Percentiles rank a stretch among this genome's conserved stretches.
Evolutionary conservation across 2,888 invertebrate genomes (phyloP).

Genomic region (Xanthia icteritia): DNA sequence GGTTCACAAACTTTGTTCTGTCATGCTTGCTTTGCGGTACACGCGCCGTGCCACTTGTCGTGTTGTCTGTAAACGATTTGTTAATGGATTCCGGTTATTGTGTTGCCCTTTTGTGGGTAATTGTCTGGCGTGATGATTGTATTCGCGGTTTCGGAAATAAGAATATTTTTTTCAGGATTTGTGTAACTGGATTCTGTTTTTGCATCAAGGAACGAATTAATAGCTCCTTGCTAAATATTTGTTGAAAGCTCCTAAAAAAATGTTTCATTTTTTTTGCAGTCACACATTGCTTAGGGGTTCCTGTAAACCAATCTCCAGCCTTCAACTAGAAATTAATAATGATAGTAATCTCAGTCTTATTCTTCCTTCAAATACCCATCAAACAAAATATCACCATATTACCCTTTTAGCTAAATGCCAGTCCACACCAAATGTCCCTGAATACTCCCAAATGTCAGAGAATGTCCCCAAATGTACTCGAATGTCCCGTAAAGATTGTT

Average conservation of each 20-base stretch:
- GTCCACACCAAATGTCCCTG: constrained; percentile 26
- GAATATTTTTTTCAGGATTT: constrained; percentile 18
- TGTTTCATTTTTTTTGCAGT: neutral
- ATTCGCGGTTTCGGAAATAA: constrained; percentile 7
- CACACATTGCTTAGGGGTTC: neutral
- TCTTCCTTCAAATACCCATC: constrained; percentile 13
- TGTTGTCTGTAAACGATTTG: constrained; percentile 74
- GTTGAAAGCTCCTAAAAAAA: neutral
- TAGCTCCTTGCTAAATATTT: neutral
- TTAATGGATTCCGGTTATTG: constrained; percentile 73
- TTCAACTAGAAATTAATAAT: neutral
- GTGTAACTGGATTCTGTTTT: neutral
- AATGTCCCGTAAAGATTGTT: constrained; percentile 67
- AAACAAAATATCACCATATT: constrained; percentile 30
- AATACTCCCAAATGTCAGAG: constrained; percentile 45
- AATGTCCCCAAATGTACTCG: constrained; percentile 49
- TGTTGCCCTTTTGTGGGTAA: constrained; percentile 61
- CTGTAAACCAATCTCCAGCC: neutral
- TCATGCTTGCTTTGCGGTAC: constrained; percentile 84
- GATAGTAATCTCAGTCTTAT: neutral
- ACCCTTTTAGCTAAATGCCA: constrained; percentile 66
- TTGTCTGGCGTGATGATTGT: constrained; percentile 57
- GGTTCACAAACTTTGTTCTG: constrained; percentile 85
- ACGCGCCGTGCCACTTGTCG: constrained; percentile 79
- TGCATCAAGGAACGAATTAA: neutral